phyloP scores from a whole-genome alignment of 2,888 invertebrate genomes.

The Leptogaster cylindrica region DNA sequence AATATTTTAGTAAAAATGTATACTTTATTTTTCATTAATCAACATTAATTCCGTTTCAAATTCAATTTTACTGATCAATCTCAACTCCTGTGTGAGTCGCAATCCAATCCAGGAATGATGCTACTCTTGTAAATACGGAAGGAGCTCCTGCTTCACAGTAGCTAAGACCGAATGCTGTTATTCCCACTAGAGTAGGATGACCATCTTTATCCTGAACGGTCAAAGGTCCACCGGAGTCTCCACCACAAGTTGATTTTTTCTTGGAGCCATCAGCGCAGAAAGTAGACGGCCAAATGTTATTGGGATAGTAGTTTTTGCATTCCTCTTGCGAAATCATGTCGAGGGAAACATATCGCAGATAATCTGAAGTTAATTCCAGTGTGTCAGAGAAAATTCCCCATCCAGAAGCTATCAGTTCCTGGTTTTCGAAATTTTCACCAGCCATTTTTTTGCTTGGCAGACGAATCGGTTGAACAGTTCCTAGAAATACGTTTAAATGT shows the following conservation, averaged over 20 bases:
- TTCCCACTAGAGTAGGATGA: conserved; percentile 52
- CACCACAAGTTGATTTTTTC: conserved; percentile 54
- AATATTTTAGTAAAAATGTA: too few species aligned
- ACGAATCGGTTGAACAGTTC: conserved; percentile 52
- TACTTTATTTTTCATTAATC: too few species aligned
- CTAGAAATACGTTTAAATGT: conserved; percentile 31
- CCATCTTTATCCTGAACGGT: conserved; percentile 41
- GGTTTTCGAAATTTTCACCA: conserved; percentile 49
- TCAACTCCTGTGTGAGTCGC: conserved; percentile 8
- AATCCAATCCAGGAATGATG: conserved; percentile 57
- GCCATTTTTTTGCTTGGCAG: conserved; percentile 50
- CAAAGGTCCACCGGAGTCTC: conserved; percentile 59
- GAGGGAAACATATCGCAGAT: conserved; percentile 55
- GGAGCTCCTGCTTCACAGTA: conserved; percentile 54
- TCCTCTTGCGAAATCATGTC: conserved; percentile 51
- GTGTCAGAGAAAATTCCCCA: conserved; percentile 56
- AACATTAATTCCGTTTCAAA: too few species aligned
- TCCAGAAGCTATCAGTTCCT: conserved; percentile 53
- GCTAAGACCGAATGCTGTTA: conserved; percentile 54
- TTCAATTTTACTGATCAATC: too few species aligned
- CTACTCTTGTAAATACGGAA: conserved; percentile 53
- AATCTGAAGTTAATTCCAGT: conserved; percentile 55
- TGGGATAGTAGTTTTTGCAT: conserved; percentile 53
- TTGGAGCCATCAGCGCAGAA: conserved; percentile 51
- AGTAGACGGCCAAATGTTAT: conserved; percentile 49